These are phyloP conservation scores for Rhabdophis nuchalis DNA, from an alignment of 2,797 vertebrate species.

Conservation along the genomic window DNA sequence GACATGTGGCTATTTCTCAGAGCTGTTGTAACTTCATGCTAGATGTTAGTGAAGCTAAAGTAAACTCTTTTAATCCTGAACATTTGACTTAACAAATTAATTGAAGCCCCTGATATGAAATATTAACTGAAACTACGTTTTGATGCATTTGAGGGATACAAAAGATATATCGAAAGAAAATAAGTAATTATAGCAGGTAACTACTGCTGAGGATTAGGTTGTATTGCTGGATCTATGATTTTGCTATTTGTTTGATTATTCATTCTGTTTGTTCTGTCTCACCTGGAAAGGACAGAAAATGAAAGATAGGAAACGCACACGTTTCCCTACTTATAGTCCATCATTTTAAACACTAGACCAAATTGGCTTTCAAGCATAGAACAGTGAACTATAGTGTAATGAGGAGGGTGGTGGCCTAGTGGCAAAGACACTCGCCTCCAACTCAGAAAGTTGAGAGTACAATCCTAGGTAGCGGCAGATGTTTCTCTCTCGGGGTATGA, in stretches of 20 bases:
- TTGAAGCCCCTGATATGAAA: slow-evolving; percentile 33
- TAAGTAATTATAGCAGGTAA: slow-evolving; percentile 1
- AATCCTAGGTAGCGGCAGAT: background rate
- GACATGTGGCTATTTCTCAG: slow-evolving; percentile 15
- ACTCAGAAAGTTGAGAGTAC: background rate
- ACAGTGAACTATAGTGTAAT: background rate
- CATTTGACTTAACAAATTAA: slow-evolving; percentile 48
- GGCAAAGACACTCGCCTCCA: background rate
- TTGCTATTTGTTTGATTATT: background rate
- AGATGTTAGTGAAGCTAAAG: slow-evolving; percentile 36
- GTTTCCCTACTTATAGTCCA: background rate
- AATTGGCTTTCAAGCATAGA: background rate
- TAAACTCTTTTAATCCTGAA: slow-evolving; percentile 38
- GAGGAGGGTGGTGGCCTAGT: too few species aligned
- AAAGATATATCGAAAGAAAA: slow-evolving; percentile 29
- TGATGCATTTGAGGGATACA: slow-evolving; percentile 10
- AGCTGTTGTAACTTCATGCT: background rate
- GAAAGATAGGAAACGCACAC: background rate
- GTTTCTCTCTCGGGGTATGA: background rate
- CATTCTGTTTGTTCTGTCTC: background rate
- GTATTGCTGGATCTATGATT: background rate
- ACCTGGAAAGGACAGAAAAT: background rate
- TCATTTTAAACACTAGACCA: background rate
- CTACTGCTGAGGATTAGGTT: background rate
- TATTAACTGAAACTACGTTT: slow-evolving; percentile 40